phyloP scores from a whole-genome alignment of 2,113 vertebrate genomes.

The Peromyscus leucopus region DNA sequence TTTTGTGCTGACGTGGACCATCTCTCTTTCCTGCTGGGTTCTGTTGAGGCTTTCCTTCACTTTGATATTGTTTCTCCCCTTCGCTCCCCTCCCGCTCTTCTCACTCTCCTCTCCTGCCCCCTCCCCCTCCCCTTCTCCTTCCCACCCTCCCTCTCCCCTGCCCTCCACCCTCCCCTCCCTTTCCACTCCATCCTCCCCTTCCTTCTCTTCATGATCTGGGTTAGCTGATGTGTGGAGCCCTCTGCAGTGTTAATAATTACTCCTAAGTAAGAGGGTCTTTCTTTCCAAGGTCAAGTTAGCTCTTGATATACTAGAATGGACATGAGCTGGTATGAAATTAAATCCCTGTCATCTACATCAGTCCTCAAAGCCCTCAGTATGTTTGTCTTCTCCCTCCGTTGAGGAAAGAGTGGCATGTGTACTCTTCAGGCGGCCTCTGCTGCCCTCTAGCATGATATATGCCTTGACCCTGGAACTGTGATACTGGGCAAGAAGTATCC shows the following conservation, averaged over 20 bases:
- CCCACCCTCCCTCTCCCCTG: not conserved
- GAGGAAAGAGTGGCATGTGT: not conserved
- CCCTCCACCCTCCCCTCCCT: not conserved
- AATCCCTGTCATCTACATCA: not conserved
- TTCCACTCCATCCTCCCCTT: not conserved
- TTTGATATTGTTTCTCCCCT: not conserved
- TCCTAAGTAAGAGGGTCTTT: not conserved
- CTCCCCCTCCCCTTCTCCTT: not conserved
- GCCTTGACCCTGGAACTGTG: not conserved
- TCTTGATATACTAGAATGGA: not conserved
- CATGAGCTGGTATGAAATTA: not conserved
- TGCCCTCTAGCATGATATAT: not conserved
- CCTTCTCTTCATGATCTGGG: not conserved
- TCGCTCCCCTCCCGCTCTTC: too few species aligned
- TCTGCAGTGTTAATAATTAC: not conserved
- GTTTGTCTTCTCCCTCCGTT: not conserved
- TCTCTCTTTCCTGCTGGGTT: not conserved
- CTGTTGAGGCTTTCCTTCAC: not conserved
- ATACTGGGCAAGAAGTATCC: conserved; percentile 15
- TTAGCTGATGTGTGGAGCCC: not conserved
- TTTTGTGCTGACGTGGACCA: not conserved
- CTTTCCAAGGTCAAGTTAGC: not conserved
- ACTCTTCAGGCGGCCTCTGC: not conserved
- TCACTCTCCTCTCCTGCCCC: not conserved
- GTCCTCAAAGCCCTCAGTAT: not conserved